Percentiles rank a stretch among this genome's conserved stretches.
Conservation (phyloP, 2,113 vertebrate genomes). For the Pedionomus torquatus region DNA sequence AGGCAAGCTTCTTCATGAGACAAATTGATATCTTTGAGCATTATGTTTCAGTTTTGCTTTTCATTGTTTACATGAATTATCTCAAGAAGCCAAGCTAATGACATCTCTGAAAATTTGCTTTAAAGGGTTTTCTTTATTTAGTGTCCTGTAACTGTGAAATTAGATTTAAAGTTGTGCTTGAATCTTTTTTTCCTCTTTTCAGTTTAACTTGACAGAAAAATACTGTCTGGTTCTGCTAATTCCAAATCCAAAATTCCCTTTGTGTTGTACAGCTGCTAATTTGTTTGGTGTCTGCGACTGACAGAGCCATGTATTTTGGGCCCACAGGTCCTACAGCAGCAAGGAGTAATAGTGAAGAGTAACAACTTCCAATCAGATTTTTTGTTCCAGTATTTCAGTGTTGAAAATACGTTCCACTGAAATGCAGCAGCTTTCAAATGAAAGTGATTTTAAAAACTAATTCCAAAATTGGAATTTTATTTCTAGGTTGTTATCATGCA, state of each 20-base stretch:
- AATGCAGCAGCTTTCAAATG: neutral
- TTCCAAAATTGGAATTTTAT: neutral
- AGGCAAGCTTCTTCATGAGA: conserved; percentile 6
- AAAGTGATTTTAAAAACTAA: neutral
- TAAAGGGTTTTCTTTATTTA: neutral
- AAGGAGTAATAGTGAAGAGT: neutral
- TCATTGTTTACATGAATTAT: neutral
- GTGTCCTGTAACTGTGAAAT: conserved; percentile 27
- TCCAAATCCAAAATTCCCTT: neutral
- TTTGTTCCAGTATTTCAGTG: neutral
- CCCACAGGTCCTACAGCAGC: neutral
- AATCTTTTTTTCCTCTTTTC: neutral
- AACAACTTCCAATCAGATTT: neutral
- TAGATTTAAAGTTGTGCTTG: neutral
- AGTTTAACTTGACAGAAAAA: neutral
- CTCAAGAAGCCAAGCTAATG: neutral
- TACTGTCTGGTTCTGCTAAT: neutral
- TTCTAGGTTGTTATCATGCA: neutral
- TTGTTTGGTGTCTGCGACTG: neutral
- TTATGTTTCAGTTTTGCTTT: neutral
- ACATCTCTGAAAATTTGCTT: neutral
- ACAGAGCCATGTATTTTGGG: neutral
- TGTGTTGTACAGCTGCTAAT: neutral
- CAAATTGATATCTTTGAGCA: neutral
- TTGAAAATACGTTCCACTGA: neutral